Evolutionary conservation across 2,797 vertebrate genomes (phyloP).

Genomic region (Sebastes diaconus): DNA sequence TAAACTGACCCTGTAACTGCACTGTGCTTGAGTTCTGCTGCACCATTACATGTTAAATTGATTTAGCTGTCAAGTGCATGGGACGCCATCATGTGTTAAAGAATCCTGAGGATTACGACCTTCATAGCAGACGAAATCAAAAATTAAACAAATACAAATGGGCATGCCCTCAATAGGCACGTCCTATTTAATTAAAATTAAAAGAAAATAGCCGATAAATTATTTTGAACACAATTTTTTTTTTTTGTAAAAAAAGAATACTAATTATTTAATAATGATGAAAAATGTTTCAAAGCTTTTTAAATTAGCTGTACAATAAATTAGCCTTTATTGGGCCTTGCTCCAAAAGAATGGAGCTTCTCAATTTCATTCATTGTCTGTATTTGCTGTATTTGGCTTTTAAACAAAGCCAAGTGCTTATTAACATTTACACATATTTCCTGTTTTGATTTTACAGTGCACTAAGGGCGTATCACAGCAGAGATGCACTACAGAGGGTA

Average conservation of each 20-base stretch:
- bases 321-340: neutral
- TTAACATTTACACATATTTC: conserved; percentile 37
- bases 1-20: conserved; percentile 34
- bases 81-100: neutral
- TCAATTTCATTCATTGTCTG: neutral
- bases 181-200: neutral
- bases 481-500: conserved; percentile 44
- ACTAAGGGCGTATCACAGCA: conserved; percentile 37
- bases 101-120: conserved; percentile 27
- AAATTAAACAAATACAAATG: neutral
- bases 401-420: conserved; percentile 27
- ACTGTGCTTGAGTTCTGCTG: conserved; percentile 49
- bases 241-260: neutral
- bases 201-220: neutral
- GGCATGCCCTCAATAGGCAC: neutral
- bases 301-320: conserved; percentile 19
- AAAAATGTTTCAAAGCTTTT: neutral
- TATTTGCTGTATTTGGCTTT: conserved; percentile 8
- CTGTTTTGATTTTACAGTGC: conserved; percentile 36
- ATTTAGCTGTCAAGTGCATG: neutral
- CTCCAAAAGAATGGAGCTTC: conserved; percentile 12
- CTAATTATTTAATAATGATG: conserved; percentile 1
- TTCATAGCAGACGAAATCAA: neutral
- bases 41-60: neutral
- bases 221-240: neutral